Evolutionary conservation across 2,113 vertebrate species (phyloP).

Genomic region (Melanerpes aurifrons): DNA sequence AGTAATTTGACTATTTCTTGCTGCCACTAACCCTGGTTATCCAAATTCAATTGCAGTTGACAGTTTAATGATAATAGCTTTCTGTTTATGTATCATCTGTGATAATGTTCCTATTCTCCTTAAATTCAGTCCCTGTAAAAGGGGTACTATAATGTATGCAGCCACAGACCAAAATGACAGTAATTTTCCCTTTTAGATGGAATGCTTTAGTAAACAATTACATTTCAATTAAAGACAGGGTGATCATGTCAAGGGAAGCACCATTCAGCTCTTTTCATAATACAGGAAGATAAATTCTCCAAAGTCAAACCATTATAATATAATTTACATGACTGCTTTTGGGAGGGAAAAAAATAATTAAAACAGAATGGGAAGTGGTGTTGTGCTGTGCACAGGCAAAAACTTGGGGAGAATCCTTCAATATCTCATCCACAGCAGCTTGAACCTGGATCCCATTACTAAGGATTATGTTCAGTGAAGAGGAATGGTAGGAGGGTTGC

Average conservation of each 20-base stretch:
- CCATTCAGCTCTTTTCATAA: not conserved
- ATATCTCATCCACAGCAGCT: not conserved
- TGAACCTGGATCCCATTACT: slow-evolving; percentile 13
- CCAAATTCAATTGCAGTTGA: slow-evolving; percentile 51
- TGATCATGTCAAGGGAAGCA: slow-evolving; percentile 1
- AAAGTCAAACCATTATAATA: slow-evolving; percentile 22
- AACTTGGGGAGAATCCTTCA: not conserved
- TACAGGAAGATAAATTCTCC: not conserved
- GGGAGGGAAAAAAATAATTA: not conserved
- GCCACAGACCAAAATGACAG: slow-evolving; percentile 54
- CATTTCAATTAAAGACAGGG: slow-evolving; percentile 60
- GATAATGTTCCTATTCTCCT: slow-evolving; percentile 30
- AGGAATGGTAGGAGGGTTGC: slow-evolving; percentile 27
- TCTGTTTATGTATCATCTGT: slow-evolving; percentile 51
- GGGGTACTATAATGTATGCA: slow-evolving; percentile 25
- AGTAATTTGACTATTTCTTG: slow-evolving; percentile 52
- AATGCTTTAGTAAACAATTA: slow-evolving; percentile 68
- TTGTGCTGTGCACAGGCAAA: not conserved
- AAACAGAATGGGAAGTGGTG: not conserved
- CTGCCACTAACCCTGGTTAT: slow-evolving; percentile 21
- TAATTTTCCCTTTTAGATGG: slow-evolving; percentile 52
- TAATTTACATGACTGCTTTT: not conserved
- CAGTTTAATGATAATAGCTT: slow-evolving; percentile 72
- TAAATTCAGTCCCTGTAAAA: slow-evolving; percentile 9
- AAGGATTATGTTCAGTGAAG: slow-evolving; percentile 40